Evolutionary conservation across 1,140 invertebrate species (phyloP), one percentile per base, ranked within the genome.

Genomic region (Zaprionus capensis): DNA sequence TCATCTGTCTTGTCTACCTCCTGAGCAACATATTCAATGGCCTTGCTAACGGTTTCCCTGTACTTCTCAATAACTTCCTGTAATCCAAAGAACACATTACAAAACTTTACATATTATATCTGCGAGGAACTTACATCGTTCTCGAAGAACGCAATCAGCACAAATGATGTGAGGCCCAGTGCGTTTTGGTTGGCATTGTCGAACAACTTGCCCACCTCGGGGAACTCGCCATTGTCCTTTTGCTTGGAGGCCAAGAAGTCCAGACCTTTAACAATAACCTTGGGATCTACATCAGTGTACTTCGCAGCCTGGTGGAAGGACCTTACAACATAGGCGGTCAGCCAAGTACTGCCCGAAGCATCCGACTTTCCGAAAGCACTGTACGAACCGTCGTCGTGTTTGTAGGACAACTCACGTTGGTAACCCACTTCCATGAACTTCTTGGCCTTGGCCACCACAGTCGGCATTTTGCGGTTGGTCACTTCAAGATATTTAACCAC

Each of bases 321-420:
- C 68, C 97, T 96, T 1, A 96, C 95, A 0, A 99, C 98, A 92
- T 99, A 99, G 2, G 98, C 97, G 5, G 98, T 99, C 24, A 99
- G 51, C 97, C 98, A 99, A n/a, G 97, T 97, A 84, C 96, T 98
- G 6, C 98, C 97, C 26, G 93, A 94, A 2, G 93, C 91, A 93
- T 98, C 97, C 5, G 94, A 94, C 77, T 95, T 95, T 49, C 98
- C 98, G 92, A 98, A 99, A 93, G 97, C 96, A 91, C 98, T 98
- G 92, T 99, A 99, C 0, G 98, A 99, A 4, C 98, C 98, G 93
- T 99, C 98, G 3, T 93, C 86, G 69, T 97, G 96, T 71, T 96
- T 96, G 91, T 98, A 99, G 1, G 96, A 98, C 81, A 99, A 94
- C 91, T 99, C 96, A 72, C 98, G 95, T 92, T 99, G 98, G 91